A percentile compares a stretch with the other conserved stretches of the same genome.
Evolutionary conservation across 2,113 vertebrate genomes (phyloP).

Genomic region (Periophthalmus modestus): DNA sequence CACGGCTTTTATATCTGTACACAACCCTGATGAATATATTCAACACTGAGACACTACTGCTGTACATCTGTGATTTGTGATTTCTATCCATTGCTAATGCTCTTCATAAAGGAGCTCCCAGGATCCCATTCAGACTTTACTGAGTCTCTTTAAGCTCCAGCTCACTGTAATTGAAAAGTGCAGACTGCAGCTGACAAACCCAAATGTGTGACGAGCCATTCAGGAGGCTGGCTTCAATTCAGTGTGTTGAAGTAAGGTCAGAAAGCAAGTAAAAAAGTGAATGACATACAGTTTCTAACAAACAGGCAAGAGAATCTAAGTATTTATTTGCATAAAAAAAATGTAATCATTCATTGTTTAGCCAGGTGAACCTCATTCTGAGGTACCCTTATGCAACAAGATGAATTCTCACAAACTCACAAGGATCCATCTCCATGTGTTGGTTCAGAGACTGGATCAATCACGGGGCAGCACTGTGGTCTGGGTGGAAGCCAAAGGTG

Average conservation of each 20-base stretch:
- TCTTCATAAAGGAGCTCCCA: conserved; percentile 61
- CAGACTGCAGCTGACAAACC: conserved; percentile 56
- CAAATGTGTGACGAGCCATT: conserved; percentile 39
- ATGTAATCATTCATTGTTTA: not conserved
- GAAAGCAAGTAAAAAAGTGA: not conserved
- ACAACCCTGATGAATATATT: conserved; percentile 58
- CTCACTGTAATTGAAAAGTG: conserved; percentile 55
- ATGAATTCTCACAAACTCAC: too few relatives aligned
- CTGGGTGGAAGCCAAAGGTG: too few relatives aligned
- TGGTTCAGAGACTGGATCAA: too few relatives aligned
- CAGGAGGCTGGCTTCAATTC: conserved; percentile 15
- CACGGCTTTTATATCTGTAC: conserved; percentile 57
- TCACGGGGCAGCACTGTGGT: too few relatives aligned
- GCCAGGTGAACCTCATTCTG: not conserved
- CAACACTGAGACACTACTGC: conserved; percentile 35
- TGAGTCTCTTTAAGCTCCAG: conserved; percentile 50
- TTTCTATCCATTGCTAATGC: conserved; percentile 57
- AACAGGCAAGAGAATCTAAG: not conserved
- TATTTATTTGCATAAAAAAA: not conserved
- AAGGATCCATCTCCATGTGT: too few relatives aligned
- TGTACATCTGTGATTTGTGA: conserved; percentile 63
- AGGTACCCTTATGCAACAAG: too few relatives aligned
- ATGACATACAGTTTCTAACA: not conserved
- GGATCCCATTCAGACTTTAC: conserved; percentile 45
- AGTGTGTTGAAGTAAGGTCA: not conserved